Percentiles rank a stretch among this genome's conserved stretches.
Evolutionary conservation across 2,113 vertebrate genomes (phyloP).

Genomic region (Cyprinodon variegatus): DNA sequence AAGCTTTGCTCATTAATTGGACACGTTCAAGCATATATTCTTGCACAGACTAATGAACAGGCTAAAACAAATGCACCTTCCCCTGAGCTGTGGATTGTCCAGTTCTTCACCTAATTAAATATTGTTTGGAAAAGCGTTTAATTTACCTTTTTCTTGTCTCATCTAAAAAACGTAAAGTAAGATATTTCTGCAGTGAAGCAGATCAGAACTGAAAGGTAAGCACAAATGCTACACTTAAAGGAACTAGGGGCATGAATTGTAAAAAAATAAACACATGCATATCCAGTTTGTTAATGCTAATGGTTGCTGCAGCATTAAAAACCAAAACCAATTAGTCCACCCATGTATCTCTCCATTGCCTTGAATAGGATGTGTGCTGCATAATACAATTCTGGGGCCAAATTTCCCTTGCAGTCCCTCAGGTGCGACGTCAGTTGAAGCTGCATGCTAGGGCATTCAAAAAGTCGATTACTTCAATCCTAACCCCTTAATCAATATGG

Average conservation of each 20-base stretch:
- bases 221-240: neutral
- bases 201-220: conserved; percentile 5
- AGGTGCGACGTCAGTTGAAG: too few relatives aligned
- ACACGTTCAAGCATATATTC: conserved; percentile 20
- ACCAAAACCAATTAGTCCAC: too few relatives aligned
- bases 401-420: too few relatives aligned
- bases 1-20: conserved; percentile 42
- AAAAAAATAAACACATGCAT: too few relatives aligned
- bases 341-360: too few relatives aligned
- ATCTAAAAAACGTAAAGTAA: conserved; percentile 10
- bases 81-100: conserved; percentile 4
- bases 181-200: neutral
- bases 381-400: too few relatives aligned
- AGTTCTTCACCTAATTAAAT: conserved; percentile 22
- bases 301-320: too few relatives aligned
- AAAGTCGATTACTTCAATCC: too few relatives aligned
- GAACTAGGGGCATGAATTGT: neutral
- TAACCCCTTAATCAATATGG: too few relatives aligned
- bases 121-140: conserved; percentile 10
- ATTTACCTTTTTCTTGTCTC: conserved; percentile 4
- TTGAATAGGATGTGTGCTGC: too few relatives aligned
- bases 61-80: conserved; percentile 23
- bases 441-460: too few relatives aligned
- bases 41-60: conserved; percentile 8
- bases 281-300: too few relatives aligned